Conservation (phyloP, 2,797 vertebrate genomes). For the Propithecus perrieri region DNA sequence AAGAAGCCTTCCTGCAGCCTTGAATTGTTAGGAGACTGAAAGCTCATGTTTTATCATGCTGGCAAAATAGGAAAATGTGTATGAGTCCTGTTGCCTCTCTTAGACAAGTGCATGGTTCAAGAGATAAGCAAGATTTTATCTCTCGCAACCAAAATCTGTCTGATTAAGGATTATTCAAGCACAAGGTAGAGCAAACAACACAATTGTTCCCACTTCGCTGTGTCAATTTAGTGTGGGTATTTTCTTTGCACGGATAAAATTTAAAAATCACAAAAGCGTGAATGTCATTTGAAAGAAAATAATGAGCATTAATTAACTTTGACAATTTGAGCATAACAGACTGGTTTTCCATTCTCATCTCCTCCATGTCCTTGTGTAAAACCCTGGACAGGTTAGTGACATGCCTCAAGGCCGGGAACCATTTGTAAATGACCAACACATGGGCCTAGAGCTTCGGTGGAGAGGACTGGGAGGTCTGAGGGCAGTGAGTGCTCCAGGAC, state of each 20-base stretch:
- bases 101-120: not conserved
- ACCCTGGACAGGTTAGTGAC: not conserved
- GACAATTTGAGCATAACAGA: not conserved
- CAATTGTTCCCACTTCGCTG: too few species aligned
- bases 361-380: rapidly evolving
- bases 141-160: not conserved
- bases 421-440: rapidly evolving
- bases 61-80: not conserved
- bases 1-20: not conserved
- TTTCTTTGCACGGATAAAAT: not conserved
- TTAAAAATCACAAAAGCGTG: not conserved
- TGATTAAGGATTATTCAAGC: not conserved
- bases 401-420: not conserved
- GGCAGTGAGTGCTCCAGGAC: too few species aligned
- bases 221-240: rapidly evolving
- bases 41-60: rapidly evolving
- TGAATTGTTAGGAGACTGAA: rapidly evolving
- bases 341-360: too few species aligned
- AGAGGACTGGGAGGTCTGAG: too few species aligned
- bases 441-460: too few species aligned
- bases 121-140: not conserved
- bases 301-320: not conserved
- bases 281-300: not conserved
- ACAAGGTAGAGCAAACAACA: rapidly evolving
- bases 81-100: not conserved